phyloP scores from a whole-genome alignment of 2,888 invertebrate species.

The Polietes domitor region DNA sequence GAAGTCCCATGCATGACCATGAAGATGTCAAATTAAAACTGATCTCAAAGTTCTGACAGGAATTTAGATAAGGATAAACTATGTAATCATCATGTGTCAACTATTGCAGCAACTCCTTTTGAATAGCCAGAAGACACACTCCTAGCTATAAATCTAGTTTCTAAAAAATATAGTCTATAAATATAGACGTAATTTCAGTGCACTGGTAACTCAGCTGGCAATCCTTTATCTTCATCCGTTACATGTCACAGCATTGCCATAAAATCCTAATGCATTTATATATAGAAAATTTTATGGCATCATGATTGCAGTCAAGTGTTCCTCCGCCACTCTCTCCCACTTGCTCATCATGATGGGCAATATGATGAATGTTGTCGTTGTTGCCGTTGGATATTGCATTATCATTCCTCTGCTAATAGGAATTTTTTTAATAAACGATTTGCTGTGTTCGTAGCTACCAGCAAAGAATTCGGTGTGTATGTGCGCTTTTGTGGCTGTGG shows the following conservation, averaged over 20 bases:
- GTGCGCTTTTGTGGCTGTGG: neutral
- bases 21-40: too few species aligned
- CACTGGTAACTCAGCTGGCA: too few species aligned
- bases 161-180: too few species aligned
- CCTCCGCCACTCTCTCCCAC: neutral
- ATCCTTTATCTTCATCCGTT: neutral
- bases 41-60: too few species aligned
- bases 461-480: neutral
- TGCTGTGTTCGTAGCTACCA: neutral
- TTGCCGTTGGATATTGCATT: neutral
- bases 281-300: neutral
- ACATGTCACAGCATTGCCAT: neutral
- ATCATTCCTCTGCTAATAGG: neutral
- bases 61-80: too few species aligned
- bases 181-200: too few species aligned
- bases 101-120: too few species aligned
- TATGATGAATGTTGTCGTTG: neutral
- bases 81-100: too few species aligned
- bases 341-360: neutral
- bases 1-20: too few species aligned
- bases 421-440: conserved; percentile 5
- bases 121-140: too few species aligned
- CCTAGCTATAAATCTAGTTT: too few species aligned
- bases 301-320: neutral
- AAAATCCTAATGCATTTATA: neutral